phyloP scores from a whole-genome alignment of 2,888 invertebrate genomes.

The Caenorhabditis doughertyi region DNA sequence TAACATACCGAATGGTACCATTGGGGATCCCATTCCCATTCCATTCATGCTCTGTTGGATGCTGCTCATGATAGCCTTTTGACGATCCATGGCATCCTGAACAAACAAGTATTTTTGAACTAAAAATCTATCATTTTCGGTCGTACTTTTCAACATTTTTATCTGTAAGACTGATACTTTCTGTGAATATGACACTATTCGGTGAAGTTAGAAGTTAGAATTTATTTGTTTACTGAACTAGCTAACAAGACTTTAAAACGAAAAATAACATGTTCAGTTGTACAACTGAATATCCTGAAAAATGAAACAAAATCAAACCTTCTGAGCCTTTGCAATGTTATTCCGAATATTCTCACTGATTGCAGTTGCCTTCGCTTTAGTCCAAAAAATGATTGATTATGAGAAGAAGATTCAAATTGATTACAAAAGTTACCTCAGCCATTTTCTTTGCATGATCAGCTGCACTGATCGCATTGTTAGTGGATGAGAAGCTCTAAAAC shows the following conservation, averaged over 20 bases:
- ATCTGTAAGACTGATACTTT: too few relatives aligned
- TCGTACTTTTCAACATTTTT: too few relatives aligned
- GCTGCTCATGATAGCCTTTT: conserved; percentile 54
- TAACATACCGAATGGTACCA: conserved; percentile 37
- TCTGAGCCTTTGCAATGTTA: conserved; percentile 46
- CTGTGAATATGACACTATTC: too few relatives aligned
- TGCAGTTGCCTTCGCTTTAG: conserved; percentile 25
- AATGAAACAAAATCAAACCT: conserved; percentile 29
- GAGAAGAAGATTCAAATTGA: background rate
- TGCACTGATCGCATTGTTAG: conserved; percentile 11
- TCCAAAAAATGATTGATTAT: conserved; percentile 48
- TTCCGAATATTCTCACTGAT: conserved; percentile 31
- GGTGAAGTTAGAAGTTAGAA: too few relatives aligned
- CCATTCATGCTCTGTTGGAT: conserved; percentile 52
- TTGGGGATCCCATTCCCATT: conserved; percentile 38
- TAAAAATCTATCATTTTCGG: background rate
- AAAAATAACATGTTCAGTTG: too few relatives aligned
- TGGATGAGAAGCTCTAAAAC: conserved; percentile 53
- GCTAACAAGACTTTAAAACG: too few relatives aligned
- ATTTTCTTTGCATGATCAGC: conserved; percentile 4
- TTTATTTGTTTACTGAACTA: too few relatives aligned
- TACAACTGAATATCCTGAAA: background rate
- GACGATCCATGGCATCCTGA: conserved; percentile 55
- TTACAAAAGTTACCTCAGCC: background rate
- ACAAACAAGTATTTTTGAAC: background rate